phyloP scores from a whole-genome alignment of 1,140 invertebrate species.

The Bombus fervidus region DNA sequence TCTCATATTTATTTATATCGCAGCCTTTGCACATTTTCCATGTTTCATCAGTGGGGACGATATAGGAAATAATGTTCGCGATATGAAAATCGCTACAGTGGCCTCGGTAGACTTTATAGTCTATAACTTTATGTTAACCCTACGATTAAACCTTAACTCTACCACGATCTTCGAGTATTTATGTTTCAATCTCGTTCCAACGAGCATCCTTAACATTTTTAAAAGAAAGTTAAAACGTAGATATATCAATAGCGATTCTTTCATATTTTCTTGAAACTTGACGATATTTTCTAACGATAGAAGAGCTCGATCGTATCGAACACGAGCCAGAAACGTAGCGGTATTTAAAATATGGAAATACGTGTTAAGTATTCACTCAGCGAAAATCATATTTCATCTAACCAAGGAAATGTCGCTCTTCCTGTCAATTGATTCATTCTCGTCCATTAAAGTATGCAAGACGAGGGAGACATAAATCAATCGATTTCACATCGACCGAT shows the following conservation, averaged over 20 bases:
- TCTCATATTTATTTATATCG: neutral
- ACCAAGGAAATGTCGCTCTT: neutral
- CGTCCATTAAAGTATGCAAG: neutral
- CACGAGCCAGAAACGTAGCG: too few relatives aligned
- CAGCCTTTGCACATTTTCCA: neutral
- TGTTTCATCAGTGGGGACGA: neutral
- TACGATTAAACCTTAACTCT: neutral
- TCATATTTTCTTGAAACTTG: neutral
- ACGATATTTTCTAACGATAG: too few relatives aligned
- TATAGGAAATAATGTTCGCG: neutral
- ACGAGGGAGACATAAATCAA: neutral
- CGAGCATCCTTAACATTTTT: neutral
- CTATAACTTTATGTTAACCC: neutral
- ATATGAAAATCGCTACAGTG: neutral
- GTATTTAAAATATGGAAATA: too few relatives aligned
- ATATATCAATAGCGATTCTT: neutral
- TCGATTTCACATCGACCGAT: too few relatives aligned
- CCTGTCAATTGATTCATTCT: neutral
- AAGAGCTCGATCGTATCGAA: too few relatives aligned
- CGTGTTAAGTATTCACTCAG: too few relatives aligned
- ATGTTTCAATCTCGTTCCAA: neutral
- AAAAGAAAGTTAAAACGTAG: neutral
- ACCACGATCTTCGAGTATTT: neutral
- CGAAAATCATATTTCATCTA: neutral
- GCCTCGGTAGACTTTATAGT: too few relatives aligned